Conservation (phyloP, 2,797 vertebrate genomes). For the Lycodopsis pacificus region DNA sequence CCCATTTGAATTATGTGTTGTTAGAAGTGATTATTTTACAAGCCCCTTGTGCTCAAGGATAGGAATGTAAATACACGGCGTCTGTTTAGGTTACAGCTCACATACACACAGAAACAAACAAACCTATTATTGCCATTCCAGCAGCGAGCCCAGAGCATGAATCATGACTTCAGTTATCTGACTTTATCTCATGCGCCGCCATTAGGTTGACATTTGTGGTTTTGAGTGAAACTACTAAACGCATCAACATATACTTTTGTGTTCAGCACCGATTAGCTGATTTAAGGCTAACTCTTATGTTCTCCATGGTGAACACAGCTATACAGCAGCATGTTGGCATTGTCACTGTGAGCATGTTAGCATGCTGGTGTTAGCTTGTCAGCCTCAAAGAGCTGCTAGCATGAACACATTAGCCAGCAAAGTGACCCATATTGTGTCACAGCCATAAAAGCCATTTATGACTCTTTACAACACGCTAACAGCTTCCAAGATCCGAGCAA, state of each 20-base stretch:
- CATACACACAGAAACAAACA: not conserved
- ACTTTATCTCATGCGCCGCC: not conserved
- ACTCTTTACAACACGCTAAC: slow-evolving; percentile 64
- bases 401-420: slow-evolving; percentile 16
- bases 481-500: slow-evolving; percentile 19
- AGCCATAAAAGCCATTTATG: slow-evolving; percentile 82
- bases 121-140: not conserved
- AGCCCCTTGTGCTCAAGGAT: not conserved
- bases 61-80: not conserved
- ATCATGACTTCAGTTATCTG: not conserved
- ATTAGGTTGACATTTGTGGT: not conserved
- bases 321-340: no score
- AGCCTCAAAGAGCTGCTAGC: not conserved
- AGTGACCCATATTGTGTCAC: slow-evolving; percentile 69
- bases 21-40: not conserved
- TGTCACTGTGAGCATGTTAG: no score
- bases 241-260: not conserved
- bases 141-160: not conserved
- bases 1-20: not conserved
- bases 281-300: not conserved
- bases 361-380: not conserved
- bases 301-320: not conserved
- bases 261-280: not conserved
- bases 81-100: slow-evolving; percentile 4
- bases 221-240: not conserved